Evolutionary conservation across 1,140 invertebrate genomes (phyloP), one percentile per base, ranked within the genome.

Genomic region (Battus philenor): DNA sequence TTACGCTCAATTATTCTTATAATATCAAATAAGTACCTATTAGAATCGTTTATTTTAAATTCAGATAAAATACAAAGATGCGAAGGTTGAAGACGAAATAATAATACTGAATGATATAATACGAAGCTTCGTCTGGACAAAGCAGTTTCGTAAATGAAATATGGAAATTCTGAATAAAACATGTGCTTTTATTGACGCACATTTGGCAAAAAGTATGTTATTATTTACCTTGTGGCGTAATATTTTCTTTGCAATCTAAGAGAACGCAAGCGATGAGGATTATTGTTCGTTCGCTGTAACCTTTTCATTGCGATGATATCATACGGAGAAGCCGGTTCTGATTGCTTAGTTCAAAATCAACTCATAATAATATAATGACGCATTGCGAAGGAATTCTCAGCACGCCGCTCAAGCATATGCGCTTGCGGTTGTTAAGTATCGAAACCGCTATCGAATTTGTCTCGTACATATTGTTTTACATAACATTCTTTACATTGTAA

Each of bases 251-350:
- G 33, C 33, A 36, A 36, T 36, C 16, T 22, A 1, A 16, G 15
- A 36, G 33, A 36, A 6, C 17, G 33, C 20, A 36, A 36, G 17
- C 20, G 12, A 20, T 10, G 33, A 36, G 7, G 12, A 16, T 33
- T 33, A 36, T 36, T 36, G 33, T 36, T 20, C 33, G 10, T 36
- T 11, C 18, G 33, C 17, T 9, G 33, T 36, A 20, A 36, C 33
- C 33, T 36, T 36, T 36, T 36, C 33, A n/a, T 36, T 20, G 17
- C 10, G 33, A 36, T 36, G 33, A 36, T 16, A 36, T 36, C 33
- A 36, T 33, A 33, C 33, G 16, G 33, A 18, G 2, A 36, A 36
- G 33, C 33, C 33, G 33, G 33, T 36, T 36, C 18, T 36, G 33
- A 20, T 12, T 10, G 33, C 33, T 36, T 1, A 36, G 17, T 36